A percentile compares a stretch with the other conserved stretches of the same genome.
Conservation (phyloP, 2,888 invertebrate genomes). For the Melinaea marsaeus region DNA sequence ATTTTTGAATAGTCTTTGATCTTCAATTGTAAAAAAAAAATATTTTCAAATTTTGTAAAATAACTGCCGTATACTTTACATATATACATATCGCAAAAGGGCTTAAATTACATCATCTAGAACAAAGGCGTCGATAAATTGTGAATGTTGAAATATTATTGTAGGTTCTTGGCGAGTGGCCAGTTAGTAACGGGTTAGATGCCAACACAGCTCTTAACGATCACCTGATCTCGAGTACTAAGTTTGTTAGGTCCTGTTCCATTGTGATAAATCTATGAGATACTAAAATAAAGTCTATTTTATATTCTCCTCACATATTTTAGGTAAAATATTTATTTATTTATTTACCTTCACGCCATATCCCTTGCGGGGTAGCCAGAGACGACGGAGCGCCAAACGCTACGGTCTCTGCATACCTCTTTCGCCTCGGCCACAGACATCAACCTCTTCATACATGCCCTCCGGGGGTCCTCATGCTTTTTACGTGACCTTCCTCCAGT, state of each 20-base stretch:
- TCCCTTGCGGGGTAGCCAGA: too few relatives aligned
- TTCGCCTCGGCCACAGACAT: too few relatives aligned
- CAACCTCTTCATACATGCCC: too few relatives aligned
- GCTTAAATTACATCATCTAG: conserved; percentile 36
- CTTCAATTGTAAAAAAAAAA: background rate
- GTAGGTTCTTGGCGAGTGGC: conserved; percentile 34
- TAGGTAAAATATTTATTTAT: background rate
- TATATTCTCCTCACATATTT: conserved; percentile 16
- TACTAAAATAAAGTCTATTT: conserved; percentile 21
- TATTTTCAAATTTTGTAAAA: background rate
- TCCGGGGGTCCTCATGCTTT: too few relatives aligned
- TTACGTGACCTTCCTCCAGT: too few relatives aligned
- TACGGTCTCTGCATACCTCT: too few relatives aligned
- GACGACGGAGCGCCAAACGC: too few relatives aligned
- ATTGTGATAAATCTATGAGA: conserved; percentile 27
- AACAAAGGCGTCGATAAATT: conserved; percentile 40
- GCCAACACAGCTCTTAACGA: conserved; percentile 36
- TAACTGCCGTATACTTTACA: background rate
- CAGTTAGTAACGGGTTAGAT: conserved; percentile 33
- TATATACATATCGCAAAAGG: conserved; percentile 22
- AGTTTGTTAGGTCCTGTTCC: conserved; percentile 28
- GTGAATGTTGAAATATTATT: conserved; percentile 29
- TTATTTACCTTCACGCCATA: too few relatives aligned
- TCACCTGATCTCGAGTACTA: conserved; percentile 3
- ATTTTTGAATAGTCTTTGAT: too few relatives aligned